These are phyloP conservation scores for Neodiprion virginianus DNA, from an alignment of 1,140 invertebrate species.

Conservation along the genomic window DNA sequence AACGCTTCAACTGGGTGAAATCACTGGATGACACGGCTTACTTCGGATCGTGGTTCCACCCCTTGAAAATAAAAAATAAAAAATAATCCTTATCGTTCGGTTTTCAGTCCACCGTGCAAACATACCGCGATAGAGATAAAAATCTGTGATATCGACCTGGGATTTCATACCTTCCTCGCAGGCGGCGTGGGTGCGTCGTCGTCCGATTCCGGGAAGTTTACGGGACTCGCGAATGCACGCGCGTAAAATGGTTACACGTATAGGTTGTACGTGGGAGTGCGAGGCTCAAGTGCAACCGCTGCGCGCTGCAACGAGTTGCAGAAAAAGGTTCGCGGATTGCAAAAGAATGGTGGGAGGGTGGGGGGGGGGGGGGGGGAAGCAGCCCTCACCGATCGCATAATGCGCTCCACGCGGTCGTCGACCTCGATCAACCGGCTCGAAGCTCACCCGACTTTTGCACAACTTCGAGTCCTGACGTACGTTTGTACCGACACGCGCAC, in stretches of 20 bases:
- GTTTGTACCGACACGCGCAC: too few relatives aligned
- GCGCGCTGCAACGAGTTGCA: neutral
- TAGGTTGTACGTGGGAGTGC: neutral
- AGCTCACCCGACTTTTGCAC: neutral
- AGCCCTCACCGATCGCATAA: neutral
- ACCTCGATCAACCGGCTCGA: neutral
- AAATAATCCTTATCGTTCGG: too few relatives aligned
- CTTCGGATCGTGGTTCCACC: too few relatives aligned
- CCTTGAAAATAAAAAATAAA: too few relatives aligned
- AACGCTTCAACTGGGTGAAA: too few relatives aligned
- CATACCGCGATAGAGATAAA: too few relatives aligned
- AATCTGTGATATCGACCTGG: too few relatives aligned
- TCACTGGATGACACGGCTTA: too few relatives aligned
- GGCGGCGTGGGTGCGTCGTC: constrained; percentile 23
- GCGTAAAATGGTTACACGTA: neutral
- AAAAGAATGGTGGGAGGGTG: too few relatives aligned
- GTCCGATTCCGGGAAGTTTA: constrained; percentile 59
- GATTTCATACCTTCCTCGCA: too few relatives aligned
- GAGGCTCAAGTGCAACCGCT: neutral
- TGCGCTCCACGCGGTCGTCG: neutral
- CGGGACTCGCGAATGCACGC: constrained; percentile 50
- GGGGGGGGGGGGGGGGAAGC: neutral
- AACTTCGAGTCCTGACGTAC: neutral
- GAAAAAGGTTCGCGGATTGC: neutral
- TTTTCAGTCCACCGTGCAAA: too few relatives aligned